These are phyloP conservation scores for Drosophila novamexicana DNA, from an alignment of 1,140 invertebrate genomes.

Conservation along the genomic window DNA sequence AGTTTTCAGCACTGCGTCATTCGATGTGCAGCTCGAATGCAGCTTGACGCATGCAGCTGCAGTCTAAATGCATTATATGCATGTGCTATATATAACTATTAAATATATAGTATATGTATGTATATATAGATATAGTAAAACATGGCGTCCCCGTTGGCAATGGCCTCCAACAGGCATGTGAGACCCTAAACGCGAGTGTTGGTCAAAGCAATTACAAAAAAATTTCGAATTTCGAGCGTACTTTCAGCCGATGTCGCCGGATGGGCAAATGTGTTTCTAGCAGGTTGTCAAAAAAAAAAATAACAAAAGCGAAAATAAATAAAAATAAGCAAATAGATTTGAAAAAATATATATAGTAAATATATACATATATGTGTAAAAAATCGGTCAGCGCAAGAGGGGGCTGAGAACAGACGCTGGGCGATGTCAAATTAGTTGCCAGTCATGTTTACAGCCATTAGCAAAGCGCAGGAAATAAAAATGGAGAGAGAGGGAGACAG, in stretches of 20 bases:
- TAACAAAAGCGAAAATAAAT: neutral
- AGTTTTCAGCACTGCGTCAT: constrained; percentile 33
- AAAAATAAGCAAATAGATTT: constrained; percentile 27
- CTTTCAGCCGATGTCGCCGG: constrained; percentile 32
- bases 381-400: constrained; percentile 34
- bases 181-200: constrained; percentile 38
- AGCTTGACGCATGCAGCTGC: constrained; percentile 29
- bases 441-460: constrained; percentile 54
- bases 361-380: constrained; percentile 25
- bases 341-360: constrained; percentile 31
- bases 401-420: constrained; percentile 10
- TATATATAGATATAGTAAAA: constrained; percentile 30
- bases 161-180: constrained; percentile 18
- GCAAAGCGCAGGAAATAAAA: neutral
- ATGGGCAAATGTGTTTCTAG: constrained; percentile 34
- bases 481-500: neutral
- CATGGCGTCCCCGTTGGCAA: constrained; percentile 7
- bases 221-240: constrained; percentile 35
- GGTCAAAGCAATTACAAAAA: constrained; percentile 79
- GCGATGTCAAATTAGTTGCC: constrained; percentile 70
- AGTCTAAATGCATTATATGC: constrained; percentile 69
- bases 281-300: constrained; percentile 28
- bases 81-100: constrained; percentile 42
- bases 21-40: constrained; percentile 9
- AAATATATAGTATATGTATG: constrained; percentile 28